Conservation (phyloP, 2,888 invertebrate genomes). For the Osmoderma eremita region DNA sequence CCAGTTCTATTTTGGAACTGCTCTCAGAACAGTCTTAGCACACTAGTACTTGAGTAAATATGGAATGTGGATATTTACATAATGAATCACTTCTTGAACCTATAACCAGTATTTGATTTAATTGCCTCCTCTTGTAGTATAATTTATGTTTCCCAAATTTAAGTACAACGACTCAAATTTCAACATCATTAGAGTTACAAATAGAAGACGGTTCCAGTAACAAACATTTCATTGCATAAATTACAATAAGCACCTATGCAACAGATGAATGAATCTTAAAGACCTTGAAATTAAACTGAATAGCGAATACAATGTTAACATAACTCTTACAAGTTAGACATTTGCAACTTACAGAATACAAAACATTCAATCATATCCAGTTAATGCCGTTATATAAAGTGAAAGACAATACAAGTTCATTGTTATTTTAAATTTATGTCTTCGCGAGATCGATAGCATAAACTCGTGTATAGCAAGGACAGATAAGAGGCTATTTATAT, state of each 20-base stretch:
- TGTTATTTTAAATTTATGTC: constrained; percentile 3
- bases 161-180: constrained; percentile 18
- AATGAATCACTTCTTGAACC: constrained; percentile 33
- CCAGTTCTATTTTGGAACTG: constrained; percentile 29
- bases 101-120: constrained; percentile 35
- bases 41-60: constrained; percentile 32
- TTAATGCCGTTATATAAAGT: constrained; percentile 1
- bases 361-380: not conserved
- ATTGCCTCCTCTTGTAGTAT: constrained; percentile 20
- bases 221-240: not conserved
- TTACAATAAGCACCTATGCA: not conserved
- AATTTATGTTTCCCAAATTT: constrained; percentile 22
- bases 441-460: not conserved
- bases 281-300: constrained; percentile 22
- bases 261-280: constrained; percentile 15
- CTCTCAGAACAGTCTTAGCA: constrained; percentile 13
- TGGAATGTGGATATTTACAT: constrained; percentile 36
- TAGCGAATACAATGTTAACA: constrained; percentile 12
- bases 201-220: not conserved
- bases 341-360: constrained; percentile 4
- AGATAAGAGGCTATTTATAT: not conserved
- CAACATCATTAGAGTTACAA: not conserved
- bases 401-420: not conserved
- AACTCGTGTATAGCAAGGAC: not conserved
- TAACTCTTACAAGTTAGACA: not conserved